Conservation (phyloP, 2,888 invertebrate species). For the Mythimna loreyi region DNA sequence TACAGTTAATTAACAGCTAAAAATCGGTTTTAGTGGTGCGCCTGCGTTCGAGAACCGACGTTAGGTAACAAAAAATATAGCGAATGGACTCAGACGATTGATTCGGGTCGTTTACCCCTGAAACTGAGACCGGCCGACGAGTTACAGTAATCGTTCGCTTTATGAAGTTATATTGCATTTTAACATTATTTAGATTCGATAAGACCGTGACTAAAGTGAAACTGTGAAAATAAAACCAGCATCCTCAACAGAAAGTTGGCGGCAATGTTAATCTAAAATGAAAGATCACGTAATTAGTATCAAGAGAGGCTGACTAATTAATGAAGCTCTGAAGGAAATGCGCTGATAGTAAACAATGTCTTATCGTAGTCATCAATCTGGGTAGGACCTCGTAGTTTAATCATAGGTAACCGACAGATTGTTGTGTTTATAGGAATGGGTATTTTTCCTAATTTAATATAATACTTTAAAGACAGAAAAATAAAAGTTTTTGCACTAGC, state of each 20-base stretch:
- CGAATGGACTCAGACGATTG: constrained; percentile 78
- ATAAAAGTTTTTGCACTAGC: too few relatives aligned
- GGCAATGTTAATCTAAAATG: constrained; percentile 42
- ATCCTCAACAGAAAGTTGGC: constrained; percentile 48
- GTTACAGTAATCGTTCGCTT: constrained; percentile 70
- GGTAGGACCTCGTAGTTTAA: too few relatives aligned
- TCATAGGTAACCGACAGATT: too few relatives aligned
- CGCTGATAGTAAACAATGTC: constrained; percentile 6
- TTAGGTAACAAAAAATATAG: constrained; percentile 66
- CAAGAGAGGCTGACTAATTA: constrained; percentile 34
- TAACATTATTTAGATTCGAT: constrained; percentile 35
- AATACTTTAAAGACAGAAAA: too few relatives aligned
- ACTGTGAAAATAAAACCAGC: constrained; percentile 41
- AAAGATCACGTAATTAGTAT: constrained; percentile 42
- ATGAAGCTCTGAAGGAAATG: constrained; percentile 9
- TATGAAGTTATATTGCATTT: constrained; percentile 56
- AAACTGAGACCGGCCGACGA: constrained; percentile 72
- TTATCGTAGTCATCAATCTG: too few relatives aligned
- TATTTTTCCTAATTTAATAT: too few relatives aligned
- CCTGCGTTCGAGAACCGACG: constrained; percentile 39
- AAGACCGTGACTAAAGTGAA: constrained; percentile 32
- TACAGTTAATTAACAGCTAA: constrained; percentile 52
- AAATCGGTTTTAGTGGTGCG: constrained; percentile 50
- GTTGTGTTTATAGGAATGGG: too few relatives aligned
- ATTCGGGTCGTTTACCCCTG: constrained; percentile 84